phyloP scores from a whole-genome alignment of 1,140 invertebrate genomes.

The Tachypleus tridentatus region DNA sequence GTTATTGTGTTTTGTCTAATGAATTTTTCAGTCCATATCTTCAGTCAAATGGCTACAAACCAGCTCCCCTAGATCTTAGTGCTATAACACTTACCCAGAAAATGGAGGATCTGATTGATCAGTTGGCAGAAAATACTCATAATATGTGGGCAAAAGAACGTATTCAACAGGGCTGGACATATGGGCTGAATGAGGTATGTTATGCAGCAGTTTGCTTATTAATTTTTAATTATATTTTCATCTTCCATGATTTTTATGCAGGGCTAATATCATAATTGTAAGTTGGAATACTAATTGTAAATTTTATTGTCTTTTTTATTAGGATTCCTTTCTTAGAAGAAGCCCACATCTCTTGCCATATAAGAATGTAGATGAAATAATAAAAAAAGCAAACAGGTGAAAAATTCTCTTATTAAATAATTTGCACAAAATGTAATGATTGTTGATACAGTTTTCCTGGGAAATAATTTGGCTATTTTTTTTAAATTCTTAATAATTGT shows the following conservation, averaged over 20 bases:
- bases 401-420: too few species aligned
- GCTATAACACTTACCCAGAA: conserved; percentile 64
- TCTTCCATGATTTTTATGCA: too few species aligned
- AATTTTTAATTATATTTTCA: too few species aligned
- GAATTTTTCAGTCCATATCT: conserved; percentile 45
- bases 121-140: conserved; percentile 96
- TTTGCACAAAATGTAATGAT: too few species aligned
- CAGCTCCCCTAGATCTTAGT: conserved; percentile 89
- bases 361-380: conserved; percentile 90
- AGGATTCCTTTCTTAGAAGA: conserved; percentile 75
- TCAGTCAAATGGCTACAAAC: conserved; percentile 95
- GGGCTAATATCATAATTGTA: too few species aligned
- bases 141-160: conserved; percentile 97
- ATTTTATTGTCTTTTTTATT: too few species aligned
- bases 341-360: conserved; percentile 97
- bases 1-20: neutral
- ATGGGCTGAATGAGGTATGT: conserved; percentile 67
- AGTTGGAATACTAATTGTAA: too few species aligned
- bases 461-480: too few species aligned
- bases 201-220: too few species aligned
- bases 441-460: too few species aligned
- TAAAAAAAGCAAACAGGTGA: conserved; percentile 85
- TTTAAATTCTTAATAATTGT: too few species aligned
- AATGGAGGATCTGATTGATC: conserved; percentile 92
- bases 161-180: conserved; percentile 97